Evolutionary conservation across 2,797 vertebrate genomes (phyloP).

Genomic region (Synaphobranchus kaupii): DNA sequence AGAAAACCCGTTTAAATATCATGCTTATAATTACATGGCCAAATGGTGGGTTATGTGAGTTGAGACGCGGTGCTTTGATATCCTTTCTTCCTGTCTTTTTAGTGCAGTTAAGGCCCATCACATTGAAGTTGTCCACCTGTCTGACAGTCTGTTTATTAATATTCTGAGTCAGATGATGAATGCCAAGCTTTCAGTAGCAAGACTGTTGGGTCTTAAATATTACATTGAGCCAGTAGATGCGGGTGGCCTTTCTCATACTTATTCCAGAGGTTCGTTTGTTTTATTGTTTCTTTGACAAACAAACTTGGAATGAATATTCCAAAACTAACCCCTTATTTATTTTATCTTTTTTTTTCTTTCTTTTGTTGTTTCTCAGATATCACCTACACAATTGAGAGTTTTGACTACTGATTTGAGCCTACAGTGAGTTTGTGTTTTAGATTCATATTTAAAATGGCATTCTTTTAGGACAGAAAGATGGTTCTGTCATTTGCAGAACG

Average conservation of each 20-base stretch:
- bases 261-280: slow-evolving; percentile 7
- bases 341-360: slow-evolving; percentile 29
- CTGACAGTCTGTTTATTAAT: slow-evolving; percentile 8
- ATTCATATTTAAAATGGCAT: neutral
- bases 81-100: neutral
- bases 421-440: neutral
- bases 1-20: neutral
- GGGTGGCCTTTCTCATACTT: slow-evolving; percentile 30
- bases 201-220: neutral
- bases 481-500: slow-evolving; percentile 17
- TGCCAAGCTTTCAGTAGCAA: neutral
- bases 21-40: slow-evolving; percentile 8
- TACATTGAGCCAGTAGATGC: neutral
- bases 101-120: slow-evolving; percentile 24
- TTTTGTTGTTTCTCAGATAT: slow-evolving; percentile 18
- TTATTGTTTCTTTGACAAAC: slow-evolving; percentile 25
- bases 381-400: slow-evolving; percentile 4
- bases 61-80: neutral
- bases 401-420: neutral
- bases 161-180: slow-evolving; percentile 12
- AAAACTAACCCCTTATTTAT: slow-evolving; percentile 20
- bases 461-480: slow-evolving; percentile 22
- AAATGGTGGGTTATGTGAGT: neutral
- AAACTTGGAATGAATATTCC: slow-evolving; percentile 24
- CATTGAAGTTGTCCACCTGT: slow-evolving; percentile 14